Conservation (phyloP, 2,888 invertebrate species). For the Lathronympha strigana region DNA sequence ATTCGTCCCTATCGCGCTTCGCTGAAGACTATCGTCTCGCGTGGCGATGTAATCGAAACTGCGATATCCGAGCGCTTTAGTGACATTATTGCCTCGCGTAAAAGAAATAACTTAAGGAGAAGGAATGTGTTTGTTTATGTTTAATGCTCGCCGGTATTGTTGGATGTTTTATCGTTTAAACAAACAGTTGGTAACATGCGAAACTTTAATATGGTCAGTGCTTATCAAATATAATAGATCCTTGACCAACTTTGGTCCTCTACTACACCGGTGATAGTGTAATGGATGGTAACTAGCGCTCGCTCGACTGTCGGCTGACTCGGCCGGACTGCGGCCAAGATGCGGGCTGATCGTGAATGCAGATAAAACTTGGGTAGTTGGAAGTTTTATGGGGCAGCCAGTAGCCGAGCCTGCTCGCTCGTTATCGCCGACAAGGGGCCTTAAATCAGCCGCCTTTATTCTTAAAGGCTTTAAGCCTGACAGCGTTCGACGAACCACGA, state of each 20-base stretch:
- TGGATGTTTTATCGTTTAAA: slow-evolving; percentile 1
- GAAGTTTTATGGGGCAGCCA: slow-evolving; percentile 74
- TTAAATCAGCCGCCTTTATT: slow-evolving; percentile 77
- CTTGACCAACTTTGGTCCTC: slow-evolving; percentile 55
- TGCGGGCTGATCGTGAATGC: slow-evolving; percentile 69
- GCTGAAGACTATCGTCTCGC: slow-evolving; percentile 57
- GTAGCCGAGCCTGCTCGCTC: slow-evolving; percentile 71
- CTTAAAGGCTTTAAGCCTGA: slow-evolving; percentile 68
- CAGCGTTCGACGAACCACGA: slow-evolving; percentile 55
- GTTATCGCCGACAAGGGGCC: slow-evolving; percentile 75
- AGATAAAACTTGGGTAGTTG: slow-evolving; percentile 74
- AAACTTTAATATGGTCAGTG: slow-evolving; percentile 31
- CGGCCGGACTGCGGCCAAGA: slow-evolving; percentile 67
- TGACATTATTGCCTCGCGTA: slow-evolving; percentile 42
- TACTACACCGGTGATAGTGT: slow-evolving; percentile 59
- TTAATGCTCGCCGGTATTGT: slow-evolving; percentile 21
- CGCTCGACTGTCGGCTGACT: slow-evolving; percentile 61
- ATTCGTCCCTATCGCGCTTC: slow-evolving; percentile 58
- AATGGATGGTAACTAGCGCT: slow-evolving; percentile 73
- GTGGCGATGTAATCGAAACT: slow-evolving; percentile 59
- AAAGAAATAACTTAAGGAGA: slow-evolving; percentile 34
- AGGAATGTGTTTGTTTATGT: slow-evolving; percentile 36
- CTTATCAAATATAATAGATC: slow-evolving; percentile 49
- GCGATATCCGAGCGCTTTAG: slow-evolving; percentile 47
- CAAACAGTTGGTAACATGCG: slow-evolving; percentile 12